Evolutionary conservation across 2,888 invertebrate genomes (phyloP).

Genomic region (Formica aserva): DNA sequence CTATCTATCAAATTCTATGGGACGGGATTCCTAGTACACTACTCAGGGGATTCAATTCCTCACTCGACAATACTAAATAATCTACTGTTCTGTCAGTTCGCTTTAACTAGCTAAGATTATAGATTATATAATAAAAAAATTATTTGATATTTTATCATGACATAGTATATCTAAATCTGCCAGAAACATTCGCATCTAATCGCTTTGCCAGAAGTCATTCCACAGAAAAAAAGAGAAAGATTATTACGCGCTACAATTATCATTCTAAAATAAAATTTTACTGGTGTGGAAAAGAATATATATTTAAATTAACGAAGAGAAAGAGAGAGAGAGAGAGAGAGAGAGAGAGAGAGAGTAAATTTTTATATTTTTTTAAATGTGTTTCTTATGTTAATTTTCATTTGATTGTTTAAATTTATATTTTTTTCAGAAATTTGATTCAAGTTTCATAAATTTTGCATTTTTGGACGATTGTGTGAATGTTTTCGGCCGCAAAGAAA

Average conservation of each 20-base stretch:
- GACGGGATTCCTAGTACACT: conserved; percentile 49
- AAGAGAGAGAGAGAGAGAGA: too few relatives aligned
- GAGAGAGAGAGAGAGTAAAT: too few relatives aligned
- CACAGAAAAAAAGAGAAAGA: neutral
- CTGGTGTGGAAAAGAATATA: neutral
- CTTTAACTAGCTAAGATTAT: conserved; percentile 47
- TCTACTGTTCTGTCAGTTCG: conserved; percentile 57
- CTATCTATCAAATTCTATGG: conserved; percentile 56
- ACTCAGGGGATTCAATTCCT: conserved; percentile 47
- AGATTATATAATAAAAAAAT: conserved; percentile 46
- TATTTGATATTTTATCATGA: conserved; percentile 48
- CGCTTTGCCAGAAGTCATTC: neutral
- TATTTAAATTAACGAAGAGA: neutral
- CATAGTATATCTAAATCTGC: conserved; percentile 43
- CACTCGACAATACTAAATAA: conserved; percentile 46
- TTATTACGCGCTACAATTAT: neutral
- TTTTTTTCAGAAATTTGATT: neutral
- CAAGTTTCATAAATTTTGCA: neutral
- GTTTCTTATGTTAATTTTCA: neutral
- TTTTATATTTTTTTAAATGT: too few relatives aligned
- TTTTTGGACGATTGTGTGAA: neutral
- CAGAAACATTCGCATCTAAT: conserved; percentile 41
- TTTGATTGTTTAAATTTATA: neutral
- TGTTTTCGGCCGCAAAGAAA: conserved; percentile 46
- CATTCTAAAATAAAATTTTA: neutral